These are phyloP conservation scores for Choristoneura rosaceana DNA, from an alignment of 2,888 invertebrate species.

Conservation along the genomic window DNA sequence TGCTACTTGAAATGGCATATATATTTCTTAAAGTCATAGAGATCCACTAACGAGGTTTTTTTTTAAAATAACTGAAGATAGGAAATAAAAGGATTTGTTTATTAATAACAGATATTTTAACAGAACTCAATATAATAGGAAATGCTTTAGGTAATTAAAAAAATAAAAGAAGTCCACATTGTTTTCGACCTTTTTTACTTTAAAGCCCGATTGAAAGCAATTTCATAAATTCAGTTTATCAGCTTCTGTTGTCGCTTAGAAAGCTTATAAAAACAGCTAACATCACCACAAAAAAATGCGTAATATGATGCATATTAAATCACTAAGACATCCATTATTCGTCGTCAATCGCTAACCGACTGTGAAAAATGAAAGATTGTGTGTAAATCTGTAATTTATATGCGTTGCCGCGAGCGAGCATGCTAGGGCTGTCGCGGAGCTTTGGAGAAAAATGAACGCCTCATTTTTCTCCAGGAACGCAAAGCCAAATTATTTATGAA, in stretches of 20 bases:
- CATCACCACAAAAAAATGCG: conserved; percentile 7
- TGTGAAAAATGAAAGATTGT: conserved; percentile 83
- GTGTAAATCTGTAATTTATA: conserved; percentile 85
- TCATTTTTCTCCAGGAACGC: conserved; percentile 17
- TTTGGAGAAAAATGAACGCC: conserved; percentile 19
- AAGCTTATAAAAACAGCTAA: not conserved
- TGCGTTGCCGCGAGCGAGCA: conserved; percentile 73
- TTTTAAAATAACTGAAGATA: no score
- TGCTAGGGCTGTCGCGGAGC: conserved; percentile 59
- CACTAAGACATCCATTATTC: conserved; percentile 38
- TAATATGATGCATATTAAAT: conserved; percentile 26
- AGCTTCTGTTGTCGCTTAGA: not conserved
- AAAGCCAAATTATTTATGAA: not conserved
- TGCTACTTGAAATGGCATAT: no score
- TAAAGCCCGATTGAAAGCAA: no score
- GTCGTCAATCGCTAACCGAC: conserved; percentile 59
- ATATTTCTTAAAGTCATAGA: no score
- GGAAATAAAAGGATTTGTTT: no score
- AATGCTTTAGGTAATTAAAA: no score
- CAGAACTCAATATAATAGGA: no score
- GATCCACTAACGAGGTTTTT: no score
- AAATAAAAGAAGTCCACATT: no score
- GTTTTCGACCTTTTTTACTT: no score
- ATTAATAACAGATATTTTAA: no score
- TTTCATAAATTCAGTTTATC: no score